Conservation (phyloP, 2,797 vertebrate genomes). For the Gymnothorax javanicus region DNA sequence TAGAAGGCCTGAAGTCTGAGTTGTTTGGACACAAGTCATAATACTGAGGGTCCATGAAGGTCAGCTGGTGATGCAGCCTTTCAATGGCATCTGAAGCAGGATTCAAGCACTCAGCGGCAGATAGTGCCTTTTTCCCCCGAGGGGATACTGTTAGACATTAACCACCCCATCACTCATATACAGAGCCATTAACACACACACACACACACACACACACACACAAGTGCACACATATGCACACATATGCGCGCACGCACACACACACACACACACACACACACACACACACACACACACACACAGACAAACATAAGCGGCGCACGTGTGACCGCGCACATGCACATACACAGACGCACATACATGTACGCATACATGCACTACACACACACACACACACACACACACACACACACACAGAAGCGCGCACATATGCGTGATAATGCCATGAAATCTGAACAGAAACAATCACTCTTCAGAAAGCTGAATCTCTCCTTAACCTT, state of each 20-base stretch:
- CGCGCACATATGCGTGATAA: too few relatives aligned
- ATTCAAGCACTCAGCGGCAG: not conserved
- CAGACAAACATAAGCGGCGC: not conserved
- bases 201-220: not conserved
- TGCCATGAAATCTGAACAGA: slow-evolving; percentile 29
- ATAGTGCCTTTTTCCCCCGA: slow-evolving; percentile 2
- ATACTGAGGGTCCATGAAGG: not conserved
- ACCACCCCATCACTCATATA: slow-evolving; percentile 34
- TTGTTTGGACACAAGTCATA: not conserved
- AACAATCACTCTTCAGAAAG: not conserved
- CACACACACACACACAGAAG: slow-evolving; percentile 20
- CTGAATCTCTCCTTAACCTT: not conserved
- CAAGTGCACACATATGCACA: slow-evolving; percentile 14
- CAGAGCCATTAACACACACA: not conserved
- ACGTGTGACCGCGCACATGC: not conserved
- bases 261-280: slow-evolving; percentile 1
- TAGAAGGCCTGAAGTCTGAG: not conserved
- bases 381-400: slow-evolving; percentile 17
- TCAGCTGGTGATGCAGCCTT: not conserved
- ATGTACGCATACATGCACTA: not conserved
- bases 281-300: slow-evolving; percentile 1
- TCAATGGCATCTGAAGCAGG: not conserved
- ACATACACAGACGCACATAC: slow-evolving; percentile 27
- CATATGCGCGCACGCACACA: slow-evolving; percentile 21
- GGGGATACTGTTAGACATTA: not conserved